A percentile compares a stretch with the other conserved stretches of the same genome.
These are phyloP conservation scores for Anorthoa munda DNA, from an alignment of 2,888 invertebrate species.

Conservation along the genomic window DNA sequence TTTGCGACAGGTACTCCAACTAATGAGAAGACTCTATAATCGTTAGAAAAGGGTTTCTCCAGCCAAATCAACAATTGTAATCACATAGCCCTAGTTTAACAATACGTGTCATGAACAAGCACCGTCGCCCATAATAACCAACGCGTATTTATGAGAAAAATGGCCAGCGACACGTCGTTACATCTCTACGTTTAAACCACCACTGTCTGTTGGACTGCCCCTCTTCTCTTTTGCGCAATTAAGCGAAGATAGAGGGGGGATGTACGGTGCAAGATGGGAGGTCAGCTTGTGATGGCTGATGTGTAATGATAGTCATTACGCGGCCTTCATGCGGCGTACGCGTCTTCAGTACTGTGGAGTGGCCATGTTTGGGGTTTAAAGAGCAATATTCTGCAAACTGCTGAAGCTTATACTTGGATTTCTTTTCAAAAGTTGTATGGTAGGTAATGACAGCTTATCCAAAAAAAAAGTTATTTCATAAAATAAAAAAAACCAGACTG, in stretches of 20 bases:
- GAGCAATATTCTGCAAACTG: neutral
- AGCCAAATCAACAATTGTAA: constrained; percentile 31
- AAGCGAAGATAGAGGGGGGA: constrained; percentile 14
- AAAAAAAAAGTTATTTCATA: too few species aligned
- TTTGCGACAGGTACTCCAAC: neutral
- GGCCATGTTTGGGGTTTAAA: constrained; percentile 29
- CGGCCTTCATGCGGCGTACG: constrained; percentile 75
- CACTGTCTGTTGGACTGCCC: constrained; percentile 42
- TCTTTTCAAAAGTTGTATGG: neutral
- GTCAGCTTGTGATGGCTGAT: constrained; percentile 62
- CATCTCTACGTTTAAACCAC: constrained; percentile 44
- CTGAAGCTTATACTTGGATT: neutral
- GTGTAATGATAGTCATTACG: constrained; percentile 81
- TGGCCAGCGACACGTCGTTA: constrained; percentile 47
- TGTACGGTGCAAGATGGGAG: constrained; percentile 40
- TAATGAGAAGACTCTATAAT: neutral
- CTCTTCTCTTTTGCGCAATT: constrained; percentile 10
- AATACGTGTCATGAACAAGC: constrained; percentile 54
- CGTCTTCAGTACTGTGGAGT: constrained; percentile 66
- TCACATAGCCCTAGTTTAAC: constrained; percentile 40
- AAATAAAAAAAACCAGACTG: too few species aligned
- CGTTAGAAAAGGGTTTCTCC: constrained; percentile 30
- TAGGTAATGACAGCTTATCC: neutral
- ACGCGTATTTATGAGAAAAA: constrained; percentile 60
- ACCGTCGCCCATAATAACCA: constrained; percentile 45